Percentiles rank a stretch among this genome's conserved stretches.
Conservation (phyloP, 2,113 vertebrate genomes). For the Cochlearius cochlearius region DNA sequence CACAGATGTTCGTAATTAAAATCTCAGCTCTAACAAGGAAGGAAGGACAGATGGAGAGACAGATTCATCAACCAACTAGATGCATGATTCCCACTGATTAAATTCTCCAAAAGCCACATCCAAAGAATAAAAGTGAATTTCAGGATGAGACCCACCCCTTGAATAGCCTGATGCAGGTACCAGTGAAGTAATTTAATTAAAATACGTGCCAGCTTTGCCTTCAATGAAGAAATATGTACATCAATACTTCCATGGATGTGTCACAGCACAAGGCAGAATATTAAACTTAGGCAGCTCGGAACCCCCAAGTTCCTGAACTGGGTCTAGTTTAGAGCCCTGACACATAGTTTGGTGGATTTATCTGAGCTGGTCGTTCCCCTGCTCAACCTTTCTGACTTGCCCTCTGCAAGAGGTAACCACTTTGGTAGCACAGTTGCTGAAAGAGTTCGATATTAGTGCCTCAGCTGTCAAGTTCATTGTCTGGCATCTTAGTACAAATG, state of each 20-base stretch:
- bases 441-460: neutral
- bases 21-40: constrained; percentile 44
- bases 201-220: neutral
- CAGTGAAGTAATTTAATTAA: neutral
- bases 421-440: neutral
- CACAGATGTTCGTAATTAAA: constrained; percentile 60
- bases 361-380: neutral
- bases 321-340: neutral
- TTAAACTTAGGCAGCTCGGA: neutral
- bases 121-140: neutral
- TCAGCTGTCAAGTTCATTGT: neutral
- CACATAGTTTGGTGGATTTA: neutral
- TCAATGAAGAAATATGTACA: neutral
- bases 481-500: neutral
- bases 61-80: constrained; percentile 38
- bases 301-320: neutral
- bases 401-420: neutral
- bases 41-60: constrained; percentile 45
- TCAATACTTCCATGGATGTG: neutral
- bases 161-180: neutral
- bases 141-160: neutral
- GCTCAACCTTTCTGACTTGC: neutral
- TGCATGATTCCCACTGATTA: neutral
- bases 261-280: neutral
- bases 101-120: neutral